These are phyloP conservation scores for Sinosuthora webbiana DNA, from an alignment of 2,113 vertebrate species.

Conservation along the genomic window DNA sequence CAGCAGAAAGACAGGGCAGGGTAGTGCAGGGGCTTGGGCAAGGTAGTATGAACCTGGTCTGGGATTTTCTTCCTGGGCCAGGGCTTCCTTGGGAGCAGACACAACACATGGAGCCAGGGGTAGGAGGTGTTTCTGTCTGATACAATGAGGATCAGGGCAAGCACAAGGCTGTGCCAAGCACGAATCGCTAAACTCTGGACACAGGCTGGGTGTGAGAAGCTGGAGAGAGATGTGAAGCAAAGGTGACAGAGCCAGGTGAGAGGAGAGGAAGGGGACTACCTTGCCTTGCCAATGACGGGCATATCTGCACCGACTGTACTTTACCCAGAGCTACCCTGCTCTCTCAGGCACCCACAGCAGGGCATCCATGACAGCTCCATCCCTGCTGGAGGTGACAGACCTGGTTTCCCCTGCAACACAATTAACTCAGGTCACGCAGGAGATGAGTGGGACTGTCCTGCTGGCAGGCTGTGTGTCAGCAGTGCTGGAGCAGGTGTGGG, in stretches of 20 bases:
- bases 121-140: background rate
- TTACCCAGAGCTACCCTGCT: background rate
- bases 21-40: background rate
- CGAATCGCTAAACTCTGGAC: accelerated
- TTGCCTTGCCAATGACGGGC: background rate
- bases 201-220: background rate
- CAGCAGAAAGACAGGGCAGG: background rate
- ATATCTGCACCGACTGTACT: background rate
- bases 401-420: background rate
- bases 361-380: accelerated
- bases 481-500: background rate
- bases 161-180: background rate
- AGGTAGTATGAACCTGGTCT: no score
- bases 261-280: background rate
- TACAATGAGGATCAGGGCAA: background rate
- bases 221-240: background rate
- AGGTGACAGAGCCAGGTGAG: background rate
- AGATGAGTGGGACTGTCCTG: background rate
- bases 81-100: background rate
- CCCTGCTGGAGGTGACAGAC: background rate
- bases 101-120: background rate
- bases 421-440: background rate
- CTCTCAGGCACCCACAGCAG: background rate
- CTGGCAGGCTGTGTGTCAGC: background rate
- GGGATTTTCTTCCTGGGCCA: background rate